phyloP scores from a whole-genome alignment of 2,797 vertebrate genomes.

The Spheniscus humboldti region DNA sequence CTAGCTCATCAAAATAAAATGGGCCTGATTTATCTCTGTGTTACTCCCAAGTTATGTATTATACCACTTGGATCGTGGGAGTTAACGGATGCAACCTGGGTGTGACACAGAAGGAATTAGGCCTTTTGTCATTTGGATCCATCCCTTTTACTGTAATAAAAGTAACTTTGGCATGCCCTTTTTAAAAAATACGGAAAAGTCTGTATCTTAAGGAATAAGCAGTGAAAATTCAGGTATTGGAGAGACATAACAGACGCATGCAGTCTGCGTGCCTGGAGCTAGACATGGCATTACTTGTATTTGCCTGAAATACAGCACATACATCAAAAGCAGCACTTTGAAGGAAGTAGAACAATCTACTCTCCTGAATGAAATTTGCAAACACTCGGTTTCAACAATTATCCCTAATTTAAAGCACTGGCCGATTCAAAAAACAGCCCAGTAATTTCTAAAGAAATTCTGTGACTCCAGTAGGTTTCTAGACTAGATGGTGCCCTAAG shows the following conservation, averaged over 20 bases:
- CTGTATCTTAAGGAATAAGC: not conserved
- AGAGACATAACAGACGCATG: not conserved
- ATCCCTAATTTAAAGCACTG: not conserved
- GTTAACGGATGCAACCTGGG: not conserved
- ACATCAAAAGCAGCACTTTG: not conserved
- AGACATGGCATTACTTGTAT: not conserved
- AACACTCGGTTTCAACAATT: not conserved
- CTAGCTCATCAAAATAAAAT: not conserved
- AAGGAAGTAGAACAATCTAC: not conserved
- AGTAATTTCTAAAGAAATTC: not conserved
- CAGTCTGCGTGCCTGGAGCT: not conserved
- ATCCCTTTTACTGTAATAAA: not conserved
- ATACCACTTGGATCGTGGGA: not conserved
- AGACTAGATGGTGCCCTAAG: not conserved
- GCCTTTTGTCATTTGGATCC: not conserved
- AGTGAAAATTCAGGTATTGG: not conserved
- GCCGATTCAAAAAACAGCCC: not conserved
- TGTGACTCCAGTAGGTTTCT: not conserved
- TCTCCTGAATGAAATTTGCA: not conserved
- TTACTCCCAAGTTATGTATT: not conserved
- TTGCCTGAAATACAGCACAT: not conserved
- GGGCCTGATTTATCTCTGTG: not conserved
- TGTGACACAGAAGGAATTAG: not conserved
- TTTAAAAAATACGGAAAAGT: not conserved
- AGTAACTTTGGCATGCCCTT: not conserved